Evolutionary conservation across 2,113 vertebrate genomes (phyloP), one percentile per base, ranked within the genome.

Genomic region (Glaucidium brasilianum): DNA sequence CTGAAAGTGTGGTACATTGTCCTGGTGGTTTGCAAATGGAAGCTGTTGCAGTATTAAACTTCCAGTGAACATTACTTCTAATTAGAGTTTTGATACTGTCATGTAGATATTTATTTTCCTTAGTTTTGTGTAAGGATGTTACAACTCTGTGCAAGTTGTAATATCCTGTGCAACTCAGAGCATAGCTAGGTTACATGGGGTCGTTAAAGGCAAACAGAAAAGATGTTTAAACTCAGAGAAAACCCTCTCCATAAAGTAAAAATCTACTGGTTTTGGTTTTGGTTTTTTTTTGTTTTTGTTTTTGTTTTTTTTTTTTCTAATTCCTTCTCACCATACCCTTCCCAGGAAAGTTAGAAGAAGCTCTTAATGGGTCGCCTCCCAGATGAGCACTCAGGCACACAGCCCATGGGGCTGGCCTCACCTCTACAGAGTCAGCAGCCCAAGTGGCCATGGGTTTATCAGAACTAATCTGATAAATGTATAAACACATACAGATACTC

Each of bases 181-280:
- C 92, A 84, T 39, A 86, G 66, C 16, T 74, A 60, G 62, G 27
- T 90, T 96, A 56, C 66, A 17, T 37, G 50, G 37, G 63, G 34
- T 76, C 66, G 43, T 35, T 39, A 30, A 72, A 60, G 5, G 12
- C 16, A 81, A 15, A 45, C 41, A 66, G 53, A 85, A 78, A 87
- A 94, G 29, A 72, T 58, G 23, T 18, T 73, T 23, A 89, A 63
- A 56, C 35, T 12, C 10, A 58, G 37, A 49, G 26, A 73, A 95
- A 84, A 39, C 0, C 32, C 12, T 35, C 73, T 35, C 43, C 64
- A 18, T 50, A 72, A 37, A 53, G 15, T 2, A 69, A 45, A 69
- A 77, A 49, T 53, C 10, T 47, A 1, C 10, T n/a, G 29, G 21
- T 1, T 5, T 9, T n/a, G n/a, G n/a, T n/a, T n/a, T n/a, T n/a